These are phyloP conservation scores for Melieria crassipennis DNA, from an alignment of 2,888 invertebrate genomes.

Conservation along the genomic window DNA sequence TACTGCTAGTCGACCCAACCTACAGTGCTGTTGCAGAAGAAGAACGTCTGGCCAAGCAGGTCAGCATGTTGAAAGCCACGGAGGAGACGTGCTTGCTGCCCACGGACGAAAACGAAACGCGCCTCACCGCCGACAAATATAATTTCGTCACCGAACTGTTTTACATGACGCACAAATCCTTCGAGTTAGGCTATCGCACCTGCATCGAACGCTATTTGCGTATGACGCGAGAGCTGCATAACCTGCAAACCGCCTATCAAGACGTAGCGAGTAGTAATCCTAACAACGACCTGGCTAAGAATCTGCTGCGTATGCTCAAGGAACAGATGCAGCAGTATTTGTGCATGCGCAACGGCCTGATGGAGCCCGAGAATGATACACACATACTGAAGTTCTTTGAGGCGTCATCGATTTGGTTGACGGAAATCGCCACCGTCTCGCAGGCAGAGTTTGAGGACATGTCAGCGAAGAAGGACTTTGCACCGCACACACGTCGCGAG, in stretches of 20 bases:
- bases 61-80: conserved; percentile 76
- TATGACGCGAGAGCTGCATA: conserved; percentile 75
- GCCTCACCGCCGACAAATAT: conserved; percentile 71
- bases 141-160: conserved; percentile 92
- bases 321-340: conserved; percentile 75
- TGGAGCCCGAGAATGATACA: conserved; percentile 78
- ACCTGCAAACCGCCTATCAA: conserved; percentile 78
- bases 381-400: conserved; percentile 81
- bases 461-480: conserved; percentile 67
- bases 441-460: conserved; percentile 57
- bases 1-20: conserved; percentile 85
- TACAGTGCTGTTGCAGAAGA: conserved; percentile 80
- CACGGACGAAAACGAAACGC: conserved; percentile 68
- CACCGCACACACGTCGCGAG: conserved; percentile 69
- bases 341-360: conserved; percentile 78
- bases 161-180: conserved; percentile 86
- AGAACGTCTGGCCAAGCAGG: conserved; percentile 71
- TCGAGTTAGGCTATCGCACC: conserved; percentile 80
- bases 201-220: conserved; percentile 74
- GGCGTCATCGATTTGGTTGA: conserved; percentile 85
- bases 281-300: conserved; percentile 72
- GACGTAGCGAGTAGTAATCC: conserved; percentile 72
- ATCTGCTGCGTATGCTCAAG: conserved; percentile 73
- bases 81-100: conserved; percentile 86
- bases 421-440: conserved; percentile 77